Base-by-base conservation (phyloP, 2,888 invertebrate genomes). In the Crocallis elinguaria region DNA sequence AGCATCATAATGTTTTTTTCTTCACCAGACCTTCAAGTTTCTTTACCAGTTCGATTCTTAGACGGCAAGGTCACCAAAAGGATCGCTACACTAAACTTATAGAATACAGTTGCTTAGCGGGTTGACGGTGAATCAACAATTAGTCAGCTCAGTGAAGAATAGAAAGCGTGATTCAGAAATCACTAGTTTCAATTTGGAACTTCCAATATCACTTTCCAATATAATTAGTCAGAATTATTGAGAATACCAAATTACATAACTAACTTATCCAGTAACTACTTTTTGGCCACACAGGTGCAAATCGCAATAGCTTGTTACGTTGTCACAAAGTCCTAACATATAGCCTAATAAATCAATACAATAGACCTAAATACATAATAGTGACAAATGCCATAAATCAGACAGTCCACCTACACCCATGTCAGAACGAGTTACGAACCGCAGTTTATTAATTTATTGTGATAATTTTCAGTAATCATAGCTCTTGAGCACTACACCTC, bases 321-420 rank as follows among this genome's bases (percentile, higher is more conserved):
- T 58, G 62, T 52, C 60, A 50, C 12, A 42, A 23, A 39, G 49
- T 36, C 43, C 27, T 54, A 45, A 62, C 38, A 63, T 69, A 71
- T 71, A 68, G 53, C 64, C 60, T 66, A 69, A 67, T 62, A 67
- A 78, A 84, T 85, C 77, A 79, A 81, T 77, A 77, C 69, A 75
- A 73, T 64, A 71, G 75, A 73, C 79, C 82, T 73, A 77, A 82
- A 84, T 82, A 79, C 84, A 82, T 82, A 82, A 82, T 75, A 73
- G 71, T 72, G 74, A 74, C 77, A 81, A 80, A 80, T 69, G 74
- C 67, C 69, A 73, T 75, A 77, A 82, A 75, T 80, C 73, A 77
- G 69, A 63, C 67, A 51, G 71, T 74, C 79, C 77, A 73, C 83
- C 84, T 69, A 84, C 83, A 65, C 64, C 35, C 29, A 13, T 49